These are phyloP conservation scores for Leucophenga varia DNA, from an alignment of 1,140 invertebrate species.

Conservation along the genomic window DNA sequence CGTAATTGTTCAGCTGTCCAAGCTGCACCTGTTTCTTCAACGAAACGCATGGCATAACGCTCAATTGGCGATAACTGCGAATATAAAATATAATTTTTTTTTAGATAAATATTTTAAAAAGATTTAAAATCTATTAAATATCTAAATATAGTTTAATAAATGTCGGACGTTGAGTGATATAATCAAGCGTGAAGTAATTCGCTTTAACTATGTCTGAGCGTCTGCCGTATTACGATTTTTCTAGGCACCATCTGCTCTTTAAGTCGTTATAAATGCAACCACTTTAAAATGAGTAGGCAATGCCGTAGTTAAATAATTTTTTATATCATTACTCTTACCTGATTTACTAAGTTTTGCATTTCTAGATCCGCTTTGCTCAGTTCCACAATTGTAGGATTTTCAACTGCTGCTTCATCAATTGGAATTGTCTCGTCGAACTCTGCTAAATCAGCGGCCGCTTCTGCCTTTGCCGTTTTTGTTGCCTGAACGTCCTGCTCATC, in stretches of 20 bases:
- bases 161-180: conserved; percentile 56
- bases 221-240: conserved; percentile 24
- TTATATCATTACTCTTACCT: conserved; percentile 61
- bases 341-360: conserved; percentile 77
- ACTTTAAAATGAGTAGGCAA: conserved; percentile 10
- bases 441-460: conserved; percentile 89
- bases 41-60: conserved; percentile 88
- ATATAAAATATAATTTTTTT: conserved; percentile 23
- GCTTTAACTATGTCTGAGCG: conserved; percentile 54
- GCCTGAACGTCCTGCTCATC: conserved; percentile 94
- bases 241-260: conserved; percentile 30
- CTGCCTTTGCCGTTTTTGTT: conserved; percentile 84
- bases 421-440: conserved; percentile 97
- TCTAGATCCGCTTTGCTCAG: conserved; percentile 81
- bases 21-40: conserved; percentile 85
- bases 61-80: conserved; percentile 87
- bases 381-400: conserved; percentile 64
- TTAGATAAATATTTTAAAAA: too few relatives aligned
- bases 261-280: conserved; percentile 10
- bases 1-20: conserved; percentile 82
- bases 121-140: too few relatives aligned
- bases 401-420: conserved; percentile 69
- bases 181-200: conserved; percentile 43
- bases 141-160: neutral
- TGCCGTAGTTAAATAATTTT: conserved; percentile 11